Evolutionary conservation across 2,797 vertebrate species (phyloP), one percentile per base, ranked within the genome.

Genomic region (Brachymystax lenok): DNA sequence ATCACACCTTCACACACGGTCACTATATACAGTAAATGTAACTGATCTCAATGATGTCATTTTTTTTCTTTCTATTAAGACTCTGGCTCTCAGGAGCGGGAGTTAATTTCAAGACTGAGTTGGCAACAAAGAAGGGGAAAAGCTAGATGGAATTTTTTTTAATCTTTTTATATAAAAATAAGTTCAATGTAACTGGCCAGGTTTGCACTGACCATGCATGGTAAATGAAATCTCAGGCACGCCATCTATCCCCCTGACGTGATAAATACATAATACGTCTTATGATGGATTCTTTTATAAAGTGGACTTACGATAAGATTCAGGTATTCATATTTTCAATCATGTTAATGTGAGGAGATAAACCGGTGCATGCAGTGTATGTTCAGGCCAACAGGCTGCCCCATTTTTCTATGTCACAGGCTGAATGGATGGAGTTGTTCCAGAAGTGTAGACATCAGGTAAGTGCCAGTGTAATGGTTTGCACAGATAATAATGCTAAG

Each of bases 221-320:
- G 94, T 91, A 94, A 96, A 96, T 95, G 92, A 93, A 95, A 95
- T 96, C 93, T 93, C 85, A 91, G 92, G 90, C 88, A 89, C 91
- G 91, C 71, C 71, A 52, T 80, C 76, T 77, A 81, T 74, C 71
- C 88, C 91, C 88, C 91, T 94, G 95, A 95, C 94, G 94, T 95
- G 96, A 97, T 97, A 97, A 96, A 97, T 97, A 96, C 93, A 95
- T 95, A 96, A 96, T 94, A 93, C 88, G 89, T 94, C 92, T 94
- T 92, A 96, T 97, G 97, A 98, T 97, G 95, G 97, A 97, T 99
- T 96, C 72, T 94, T 94, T 96, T 97, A 96, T 97, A 97, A 97
- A 95, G 92, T 93, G 92, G 93, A 95, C 94, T 94, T 93, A 93
- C 95, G 97, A 98, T 98, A 98, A 98, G 96, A 96, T 96, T 96